Conservation (phyloP, 2,888 invertebrate genomes). For the Cremastinae sp. region DNA sequence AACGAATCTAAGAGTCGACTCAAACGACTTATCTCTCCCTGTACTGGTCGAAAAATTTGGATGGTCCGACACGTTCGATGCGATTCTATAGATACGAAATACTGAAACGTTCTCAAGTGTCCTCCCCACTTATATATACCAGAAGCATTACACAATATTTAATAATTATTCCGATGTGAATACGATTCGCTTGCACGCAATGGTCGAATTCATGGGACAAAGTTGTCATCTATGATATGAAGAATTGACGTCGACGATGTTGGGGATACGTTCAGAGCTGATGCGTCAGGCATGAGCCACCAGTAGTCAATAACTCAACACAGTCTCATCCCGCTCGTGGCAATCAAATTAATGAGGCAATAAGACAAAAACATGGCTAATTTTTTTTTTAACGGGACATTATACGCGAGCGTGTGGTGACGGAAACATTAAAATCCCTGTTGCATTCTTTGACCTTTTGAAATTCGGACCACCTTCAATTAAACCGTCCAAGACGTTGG, state of each 20-base stretch:
- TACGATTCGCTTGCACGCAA: slow-evolving; percentile 4
- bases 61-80: not conserved
- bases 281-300: too few relatives aligned
- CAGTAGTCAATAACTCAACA: not conserved
- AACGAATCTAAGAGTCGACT: not conserved
- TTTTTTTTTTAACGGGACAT: not conserved
- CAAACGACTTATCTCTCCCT: not conserved
- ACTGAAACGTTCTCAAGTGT: slow-evolving; percentile 4
- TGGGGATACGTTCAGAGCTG: too few relatives aligned
- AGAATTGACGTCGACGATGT: too few relatives aligned
- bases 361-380: not conserved
- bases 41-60: not conserved
- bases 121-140: slow-evolving; percentile 18
- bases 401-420: not conserved
- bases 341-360: too few relatives aligned
- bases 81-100: slow-evolving; percentile 1
- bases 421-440: not conserved
- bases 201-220: not conserved
- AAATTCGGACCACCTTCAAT: not conserved
- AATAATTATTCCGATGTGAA: slow-evolving; percentile 18
- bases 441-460: not conserved
- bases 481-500: not conserved
- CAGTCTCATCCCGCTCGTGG: not conserved
- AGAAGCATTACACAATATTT: slow-evolving; percentile 5
- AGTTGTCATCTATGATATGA: too few relatives aligned